Evolutionary conservation across 1,140 invertebrate genomes (phyloP).

Genomic region (Chlorops oryzae): DNA sequence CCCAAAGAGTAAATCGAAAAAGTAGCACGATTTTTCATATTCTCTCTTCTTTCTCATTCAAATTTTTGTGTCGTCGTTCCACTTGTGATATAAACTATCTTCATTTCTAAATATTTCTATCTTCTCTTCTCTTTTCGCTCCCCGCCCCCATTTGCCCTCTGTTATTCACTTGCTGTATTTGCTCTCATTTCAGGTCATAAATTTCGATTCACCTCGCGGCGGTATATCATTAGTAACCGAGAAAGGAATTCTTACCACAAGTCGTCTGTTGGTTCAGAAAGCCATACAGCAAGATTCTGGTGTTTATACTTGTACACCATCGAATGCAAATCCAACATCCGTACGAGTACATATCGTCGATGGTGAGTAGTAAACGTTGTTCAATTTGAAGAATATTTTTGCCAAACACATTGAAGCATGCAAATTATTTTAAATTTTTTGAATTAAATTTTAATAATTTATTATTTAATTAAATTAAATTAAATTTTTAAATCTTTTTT

Average conservation of each 20-base stretch:
- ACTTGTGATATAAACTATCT: no score
- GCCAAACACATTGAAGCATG: no score
- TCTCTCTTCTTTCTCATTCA: no score
- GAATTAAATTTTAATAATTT: no score
- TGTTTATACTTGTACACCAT: slow-evolving; percentile 68
- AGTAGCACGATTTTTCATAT: no score
- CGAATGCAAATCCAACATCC: slow-evolving; percentile 67
- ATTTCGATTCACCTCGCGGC: slow-evolving; percentile 71
- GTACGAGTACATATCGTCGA: slow-evolving; percentile 76
- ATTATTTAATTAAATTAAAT: no score
- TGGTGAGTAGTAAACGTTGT: slow-evolving; percentile 59
- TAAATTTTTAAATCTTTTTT: no score
- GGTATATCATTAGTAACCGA: slow-evolving; percentile 74
- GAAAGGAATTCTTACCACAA: slow-evolving; percentile 70
- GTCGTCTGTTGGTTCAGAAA: slow-evolving; percentile 70
- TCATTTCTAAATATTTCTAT: no score
- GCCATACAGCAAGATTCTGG: slow-evolving; percentile 69
- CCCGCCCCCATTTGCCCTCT: neutral
- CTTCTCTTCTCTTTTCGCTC: neutral
- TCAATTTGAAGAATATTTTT: no score
- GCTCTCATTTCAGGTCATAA: slow-evolving; percentile 60
- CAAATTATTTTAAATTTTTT: no score
- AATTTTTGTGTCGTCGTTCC: no score
- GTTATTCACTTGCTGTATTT: slow-evolving; percentile 1
- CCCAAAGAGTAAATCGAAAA: no score